Evolutionary conservation across 2,797 vertebrate genomes (phyloP).

Genomic region (Tragelaphus oryx): DNA sequence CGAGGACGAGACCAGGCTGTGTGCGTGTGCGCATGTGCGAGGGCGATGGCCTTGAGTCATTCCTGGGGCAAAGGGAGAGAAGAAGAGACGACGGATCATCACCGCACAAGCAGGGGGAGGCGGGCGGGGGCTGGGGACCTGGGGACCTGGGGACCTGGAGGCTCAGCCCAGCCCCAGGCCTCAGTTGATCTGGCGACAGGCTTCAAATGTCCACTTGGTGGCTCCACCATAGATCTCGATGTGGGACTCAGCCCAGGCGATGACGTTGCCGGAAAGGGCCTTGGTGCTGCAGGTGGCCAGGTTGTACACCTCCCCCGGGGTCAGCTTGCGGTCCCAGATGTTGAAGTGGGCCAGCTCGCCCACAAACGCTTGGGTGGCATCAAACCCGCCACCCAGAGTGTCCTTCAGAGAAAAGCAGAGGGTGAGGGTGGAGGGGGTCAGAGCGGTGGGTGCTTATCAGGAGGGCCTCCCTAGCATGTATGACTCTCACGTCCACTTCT

Average conservation of each 20-base stretch:
- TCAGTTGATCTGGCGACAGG: slow-evolving; percentile 94
- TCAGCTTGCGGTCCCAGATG: slow-evolving; percentile 94
- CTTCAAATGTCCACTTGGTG: slow-evolving; percentile 96
- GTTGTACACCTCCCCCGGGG: slow-evolving; percentile 90
- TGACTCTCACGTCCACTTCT: not conserved
- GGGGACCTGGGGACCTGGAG: slow-evolving; percentile 47
- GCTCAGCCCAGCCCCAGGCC: slow-evolving; percentile 50
- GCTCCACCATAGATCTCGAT: slow-evolving; percentile 94
- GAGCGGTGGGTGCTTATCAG: not conserved
- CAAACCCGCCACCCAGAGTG: slow-evolving; percentile 93
- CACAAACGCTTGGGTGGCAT: slow-evolving; percentile 94
- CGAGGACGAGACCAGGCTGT: slow-evolving; percentile 2
- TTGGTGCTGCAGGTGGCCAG: slow-evolving; percentile 94
- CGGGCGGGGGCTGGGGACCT: slow-evolving; percentile 9
- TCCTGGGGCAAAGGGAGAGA: slow-evolving; percentile 57
- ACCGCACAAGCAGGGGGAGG: slow-evolving; percentile 66
- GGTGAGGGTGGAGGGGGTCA: not conserved
- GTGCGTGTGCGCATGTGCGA: slow-evolving; percentile 3
- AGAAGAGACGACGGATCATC: slow-evolving; percentile 77
- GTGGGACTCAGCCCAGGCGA: slow-evolving; percentile 93
- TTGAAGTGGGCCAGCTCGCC: slow-evolving; percentile 95
- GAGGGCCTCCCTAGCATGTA: no score
- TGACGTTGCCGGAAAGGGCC: slow-evolving; percentile 90
- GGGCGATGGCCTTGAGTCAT: slow-evolving; percentile 54
- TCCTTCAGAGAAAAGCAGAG: slow-evolving; percentile 82